Percentiles rank a stretch among this genome's conserved stretches.
Conservation (phyloP, 2,888 invertebrate genomes). For the Carcina quercana region DNA sequence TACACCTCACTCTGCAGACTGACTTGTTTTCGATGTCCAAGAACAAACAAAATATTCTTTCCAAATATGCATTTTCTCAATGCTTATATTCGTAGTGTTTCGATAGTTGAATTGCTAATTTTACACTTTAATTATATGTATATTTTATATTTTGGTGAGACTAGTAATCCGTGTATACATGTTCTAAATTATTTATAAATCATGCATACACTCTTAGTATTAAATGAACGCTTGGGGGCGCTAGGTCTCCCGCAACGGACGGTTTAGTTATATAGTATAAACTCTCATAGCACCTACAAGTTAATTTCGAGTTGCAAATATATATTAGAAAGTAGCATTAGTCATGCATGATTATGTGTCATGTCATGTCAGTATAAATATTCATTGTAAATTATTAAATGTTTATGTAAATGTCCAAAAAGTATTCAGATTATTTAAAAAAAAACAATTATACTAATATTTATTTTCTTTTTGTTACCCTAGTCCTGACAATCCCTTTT, state of each 20-base stretch:
- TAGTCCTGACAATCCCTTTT: slow-evolving; percentile 30
- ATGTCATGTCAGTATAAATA: slow-evolving; percentile 73
- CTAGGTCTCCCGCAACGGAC: slow-evolving; percentile 55
- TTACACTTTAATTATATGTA: slow-evolving; percentile 30
- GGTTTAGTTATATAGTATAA: slow-evolving; percentile 65
- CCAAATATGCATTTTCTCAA: slow-evolving; percentile 61
- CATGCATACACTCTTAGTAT: slow-evolving; percentile 72
- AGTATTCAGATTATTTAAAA: slow-evolving; percentile 75
- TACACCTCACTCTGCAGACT: slow-evolving; percentile 52
- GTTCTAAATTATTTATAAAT: slow-evolving; percentile 70
- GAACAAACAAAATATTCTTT: slow-evolving; percentile 24
- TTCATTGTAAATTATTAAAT: slow-evolving; percentile 75
- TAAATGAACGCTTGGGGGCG: slow-evolving; percentile 58
- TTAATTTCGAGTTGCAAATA: slow-evolving; percentile 68
- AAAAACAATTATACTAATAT: slow-evolving; percentile 66
- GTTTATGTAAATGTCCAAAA: slow-evolving; percentile 76
- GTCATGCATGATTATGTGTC: slow-evolving; percentile 69
- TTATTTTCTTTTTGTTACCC: slow-evolving; percentile 65
- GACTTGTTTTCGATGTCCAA: slow-evolving; percentile 23
- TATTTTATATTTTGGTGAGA: slow-evolving; percentile 48
- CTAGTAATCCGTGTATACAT: slow-evolving; percentile 60
- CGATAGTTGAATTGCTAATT: slow-evolving; percentile 39
- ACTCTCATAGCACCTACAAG: slow-evolving; percentile 68
- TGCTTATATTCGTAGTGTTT: slow-evolving; percentile 43
- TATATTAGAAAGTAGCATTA: slow-evolving; percentile 64